Evolutionary conservation across 2,113 vertebrate genomes (phyloP), one percentile per base, ranked within the genome.

Genomic region (Corvus moneduloides): DNA sequence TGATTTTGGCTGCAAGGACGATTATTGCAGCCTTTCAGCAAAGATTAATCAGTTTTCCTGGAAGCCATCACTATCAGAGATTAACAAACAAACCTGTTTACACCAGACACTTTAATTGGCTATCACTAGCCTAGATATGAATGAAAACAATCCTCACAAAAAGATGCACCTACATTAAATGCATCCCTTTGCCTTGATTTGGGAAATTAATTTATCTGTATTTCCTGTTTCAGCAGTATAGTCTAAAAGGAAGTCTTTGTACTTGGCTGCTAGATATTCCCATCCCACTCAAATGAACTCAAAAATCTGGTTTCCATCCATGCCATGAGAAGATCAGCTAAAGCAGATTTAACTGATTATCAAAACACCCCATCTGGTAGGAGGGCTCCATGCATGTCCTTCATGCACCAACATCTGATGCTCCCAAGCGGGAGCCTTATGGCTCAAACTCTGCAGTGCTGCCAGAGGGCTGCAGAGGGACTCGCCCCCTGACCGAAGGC

Each of bases 331-430:
- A 87, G 82, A 87, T 95, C 69, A 83, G 61, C 87, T 94, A 93
- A 94, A 95, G 91, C 63, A 96, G 93, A 92, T 95, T 95, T 96
- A 97, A 74, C 30, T 64, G 87, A 94, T 95, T 89, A 94, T 61
- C 86, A 83, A 61, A 80, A 22, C 49, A 66, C 64, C 74, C 88
- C 88, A 86, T 95, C 90, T 97, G 83, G 75, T 84, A 64, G 81
- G 80, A 93, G 68, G 71, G 49, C 41, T 93, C 59, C 59, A 41
- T 5, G 55, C 21, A 23, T 5, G 43, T 68, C 64, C 79, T 74
- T 82, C 43, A 3, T 15, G 55, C 58, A 52, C 62, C 2, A 1
- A 46, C 37, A 66, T n/a, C 71, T 71, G 87, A 93, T 51, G 80
- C 62, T 93, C 49, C 68, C 58, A 51, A 10, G 35, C 0, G 5